Evolutionary conservation across 2,797 vertebrate genomes (phyloP), one percentile per base, ranked within the genome.

Genomic region (Pangasius djambal): DNA sequence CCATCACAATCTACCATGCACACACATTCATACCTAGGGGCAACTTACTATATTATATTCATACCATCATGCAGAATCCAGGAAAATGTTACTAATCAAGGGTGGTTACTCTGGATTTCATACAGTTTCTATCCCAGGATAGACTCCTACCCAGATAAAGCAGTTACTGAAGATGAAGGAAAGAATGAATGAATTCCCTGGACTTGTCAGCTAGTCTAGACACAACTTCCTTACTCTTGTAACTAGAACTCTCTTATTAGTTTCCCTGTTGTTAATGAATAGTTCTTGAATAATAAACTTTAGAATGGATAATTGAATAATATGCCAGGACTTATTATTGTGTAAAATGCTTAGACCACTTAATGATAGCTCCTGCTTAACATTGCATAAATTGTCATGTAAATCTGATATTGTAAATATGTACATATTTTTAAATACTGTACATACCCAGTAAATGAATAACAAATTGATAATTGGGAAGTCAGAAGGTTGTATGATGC

Each of bases 211-310:
- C 12, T 48, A 10, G 20, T 75, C 22, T 44, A 75, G 40, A 28
- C 74, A 28, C 22, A 77, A 77, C 50, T 50, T 50, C 40, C 25
- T 50, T 50, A 15, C 44, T 50, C 74, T 77, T 77, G 74, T 77
- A 50, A 77, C 25, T 77, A 77, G 44, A 75, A 25, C 72, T 50
- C 44, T n/a, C 44, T 77, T 77, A 77, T n/a, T 77, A n/a, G 74
- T n/a, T 50, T 50, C 25, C 12, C 44, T 77, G 44, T 50, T 50
- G 44, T 77, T 77, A 77, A 44, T 77, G 18, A 74, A 44, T 74
- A 44, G 25, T 74, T 74, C 28, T n/a, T 52, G 55, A 81, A 81
- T 59, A 57, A 81, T 20, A 18, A 0, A 9, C 28, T 52, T 78
- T 52, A n/a, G 6, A 78, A 78, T 78, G 8, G 48, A 50, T 52